Conservation (phyloP, 2,888 invertebrate genomes). For the Cremastinae sp. region DNA sequence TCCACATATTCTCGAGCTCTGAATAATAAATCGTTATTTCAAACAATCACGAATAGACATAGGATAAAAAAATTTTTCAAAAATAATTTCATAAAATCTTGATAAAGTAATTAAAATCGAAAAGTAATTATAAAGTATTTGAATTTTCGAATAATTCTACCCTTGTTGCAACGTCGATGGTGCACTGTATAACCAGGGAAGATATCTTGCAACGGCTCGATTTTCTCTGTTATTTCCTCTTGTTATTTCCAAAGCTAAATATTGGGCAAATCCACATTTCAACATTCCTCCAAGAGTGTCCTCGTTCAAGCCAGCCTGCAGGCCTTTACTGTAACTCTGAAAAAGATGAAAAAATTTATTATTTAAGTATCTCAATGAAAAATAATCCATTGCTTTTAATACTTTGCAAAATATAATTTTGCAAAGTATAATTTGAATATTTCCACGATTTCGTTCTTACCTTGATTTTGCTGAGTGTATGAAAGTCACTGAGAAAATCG, state of each 20-base stretch:
- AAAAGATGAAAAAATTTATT: conserved; percentile 60
- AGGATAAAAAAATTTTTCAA: no score
- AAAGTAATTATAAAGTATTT: neutral
- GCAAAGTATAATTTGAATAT: conserved; percentile 9
- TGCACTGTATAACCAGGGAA: conserved; percentile 95
- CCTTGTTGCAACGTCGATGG: conserved; percentile 91
- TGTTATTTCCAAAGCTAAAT: conserved; percentile 96
- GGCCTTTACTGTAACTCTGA: conserved; percentile 87
- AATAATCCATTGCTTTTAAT: conserved; percentile 6
- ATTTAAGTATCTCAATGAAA: conserved; percentile 1
- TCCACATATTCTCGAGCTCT: conserved; percentile 97
- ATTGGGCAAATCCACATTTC: conserved; percentile 97
- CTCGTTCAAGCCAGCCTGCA: conserved; percentile 90
- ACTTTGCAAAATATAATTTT: conserved; percentile 28
- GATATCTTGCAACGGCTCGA: conserved; percentile 88
- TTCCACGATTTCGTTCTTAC: conserved; percentile 81
- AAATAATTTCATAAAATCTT: no score
- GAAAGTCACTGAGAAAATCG: conserved; percentile 97
- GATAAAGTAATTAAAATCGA: neutral
- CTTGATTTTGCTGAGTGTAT: conserved; percentile 98
- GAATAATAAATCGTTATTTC: conserved; percentile 37
- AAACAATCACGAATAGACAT: neutral
- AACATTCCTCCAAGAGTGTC: conserved; percentile 98
- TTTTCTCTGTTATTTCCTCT: conserved; percentile 92
- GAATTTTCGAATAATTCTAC: conserved; percentile 81